phyloP scores from a whole-genome alignment of 2,888 invertebrate species.

The Proisotoma minuta region DNA sequence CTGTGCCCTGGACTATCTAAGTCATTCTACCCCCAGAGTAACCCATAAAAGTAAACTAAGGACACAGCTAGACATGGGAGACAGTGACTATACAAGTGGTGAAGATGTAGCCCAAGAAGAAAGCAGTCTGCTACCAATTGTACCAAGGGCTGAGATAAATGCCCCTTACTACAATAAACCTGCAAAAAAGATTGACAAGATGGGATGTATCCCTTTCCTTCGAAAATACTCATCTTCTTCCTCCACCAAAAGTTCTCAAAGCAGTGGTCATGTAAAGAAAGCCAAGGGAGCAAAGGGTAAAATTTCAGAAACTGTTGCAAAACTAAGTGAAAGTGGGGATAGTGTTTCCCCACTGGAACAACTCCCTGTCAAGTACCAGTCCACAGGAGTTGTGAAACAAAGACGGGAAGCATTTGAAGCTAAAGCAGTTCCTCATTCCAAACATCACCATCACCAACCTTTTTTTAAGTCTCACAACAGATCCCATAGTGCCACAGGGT shows the following conservation, averaged over 20 bases:
- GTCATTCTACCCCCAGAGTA: neutral
- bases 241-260: conserved; percentile 9
- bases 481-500: conserved; percentile 44
- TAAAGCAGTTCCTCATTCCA: conserved; percentile 54
- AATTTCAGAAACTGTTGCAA: conserved; percentile 20
- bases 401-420: conserved; percentile 86
- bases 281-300: conserved; percentile 33
- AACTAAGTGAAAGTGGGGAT: conserved; percentile 11
- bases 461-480: conserved; percentile 43
- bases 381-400: conserved; percentile 73
- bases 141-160: neutral
- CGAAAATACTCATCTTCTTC: conserved; percentile 5
- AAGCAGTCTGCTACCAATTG: neutral
- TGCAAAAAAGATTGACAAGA: conserved; percentile 4
- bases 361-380: conserved; percentile 17
- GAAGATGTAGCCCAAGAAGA: conserved; percentile 15
- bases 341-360: conserved; percentile 2
- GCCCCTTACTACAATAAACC: neutral
- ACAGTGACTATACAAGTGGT: conserved; percentile 13
- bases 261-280: neutral
- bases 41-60: conserved; percentile 1
- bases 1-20: neutral
- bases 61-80: neutral
- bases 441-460: conserved; percentile 31
- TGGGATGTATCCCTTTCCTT: conserved; percentile 21